Base-by-base conservation (phyloP, 64 coral and sea anemone species). In the Dendrophyllia cribrosa region DNA sequence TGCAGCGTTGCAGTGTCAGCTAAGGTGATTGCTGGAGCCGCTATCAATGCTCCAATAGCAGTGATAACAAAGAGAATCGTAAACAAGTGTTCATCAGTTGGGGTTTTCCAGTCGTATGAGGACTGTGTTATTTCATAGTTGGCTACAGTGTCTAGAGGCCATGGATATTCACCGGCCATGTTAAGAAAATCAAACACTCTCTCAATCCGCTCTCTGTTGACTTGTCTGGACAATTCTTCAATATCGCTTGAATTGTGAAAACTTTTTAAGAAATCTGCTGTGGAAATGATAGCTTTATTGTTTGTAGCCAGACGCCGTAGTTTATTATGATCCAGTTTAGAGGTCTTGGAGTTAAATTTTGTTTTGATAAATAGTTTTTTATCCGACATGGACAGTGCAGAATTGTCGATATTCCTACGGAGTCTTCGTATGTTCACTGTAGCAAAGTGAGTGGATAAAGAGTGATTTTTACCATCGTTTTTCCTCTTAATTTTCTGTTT, bases 1-100 rank as follows among this genome's bases (percentile, higher is more conserved):
- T 90, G 87, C 7, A 98, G 82, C 50, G 96, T 98, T 19, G 93
- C 90, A 23, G 86, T 98, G 22, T 98, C 96, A 62, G 93, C 96
- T 45, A 98, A 88, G 25, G 96, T 86, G 53, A 85, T 66, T 1
- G 96, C 80, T 68, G 93, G 93, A 26, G 96, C 85, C 47, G 93
- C 85, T 43, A 93, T 69, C 68, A 98, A 48, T 25, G 79, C 90
- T 6, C 96, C 96, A 49, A 88, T 63, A 20, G 88, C 87, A 48
- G 96, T 98, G 45, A 98, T 98, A 14, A 93, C 87, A 68, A 98
- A 87, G 24, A 95, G 69, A 58, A 98, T 76, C 47, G 76, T 89
- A 87, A 98, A 98, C 49, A 93, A 24, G 6, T 96, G 63, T 25
- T 25, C 56, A 24, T 90, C 52, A 19, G 84, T 68, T 14, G 48